Percentiles rank a stretch among this genome's conserved stretches.
Conservation (phyloP, 2,888 invertebrate species). For the Nephrotoma appendiculata region DNA sequence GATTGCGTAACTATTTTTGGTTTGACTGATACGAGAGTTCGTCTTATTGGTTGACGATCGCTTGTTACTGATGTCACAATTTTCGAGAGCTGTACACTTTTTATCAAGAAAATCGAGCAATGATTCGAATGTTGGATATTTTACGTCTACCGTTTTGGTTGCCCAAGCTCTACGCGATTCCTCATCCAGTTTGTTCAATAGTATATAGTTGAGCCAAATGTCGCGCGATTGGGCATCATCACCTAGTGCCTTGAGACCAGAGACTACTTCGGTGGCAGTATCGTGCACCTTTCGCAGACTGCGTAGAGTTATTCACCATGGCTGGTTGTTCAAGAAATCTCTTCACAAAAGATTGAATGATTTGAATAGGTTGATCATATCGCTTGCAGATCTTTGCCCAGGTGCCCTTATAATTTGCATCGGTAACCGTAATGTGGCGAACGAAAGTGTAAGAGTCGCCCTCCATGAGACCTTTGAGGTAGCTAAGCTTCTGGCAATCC, state of each 20-base stretch:
- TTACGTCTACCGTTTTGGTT: background rate
- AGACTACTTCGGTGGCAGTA: background rate
- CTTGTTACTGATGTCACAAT: background rate
- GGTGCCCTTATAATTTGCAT: background rate
- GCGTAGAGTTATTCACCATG: background rate
- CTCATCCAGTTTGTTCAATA: background rate
- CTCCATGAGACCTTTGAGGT: background rate
- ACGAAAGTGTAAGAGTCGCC: background rate
- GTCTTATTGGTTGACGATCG: too few species aligned
- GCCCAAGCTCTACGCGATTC: background rate
- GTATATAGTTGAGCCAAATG: background rate
- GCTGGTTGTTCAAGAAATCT: background rate
- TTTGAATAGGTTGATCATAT: background rate
- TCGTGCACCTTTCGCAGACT: background rate
- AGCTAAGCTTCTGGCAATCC: background rate
- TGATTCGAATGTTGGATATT: background rate
- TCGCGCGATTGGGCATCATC: background rate
- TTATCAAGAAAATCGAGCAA: background rate
- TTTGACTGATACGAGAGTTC: too few species aligned
- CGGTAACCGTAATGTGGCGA: background rate
- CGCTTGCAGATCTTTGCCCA: background rate
- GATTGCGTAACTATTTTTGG: too few species aligned
- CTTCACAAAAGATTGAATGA: background rate
- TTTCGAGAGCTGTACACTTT: background rate
- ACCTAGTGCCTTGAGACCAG: background rate